Evolutionary conservation across 2,888 invertebrate genomes (phyloP).

Genomic region (Conus canariensis): DNA sequence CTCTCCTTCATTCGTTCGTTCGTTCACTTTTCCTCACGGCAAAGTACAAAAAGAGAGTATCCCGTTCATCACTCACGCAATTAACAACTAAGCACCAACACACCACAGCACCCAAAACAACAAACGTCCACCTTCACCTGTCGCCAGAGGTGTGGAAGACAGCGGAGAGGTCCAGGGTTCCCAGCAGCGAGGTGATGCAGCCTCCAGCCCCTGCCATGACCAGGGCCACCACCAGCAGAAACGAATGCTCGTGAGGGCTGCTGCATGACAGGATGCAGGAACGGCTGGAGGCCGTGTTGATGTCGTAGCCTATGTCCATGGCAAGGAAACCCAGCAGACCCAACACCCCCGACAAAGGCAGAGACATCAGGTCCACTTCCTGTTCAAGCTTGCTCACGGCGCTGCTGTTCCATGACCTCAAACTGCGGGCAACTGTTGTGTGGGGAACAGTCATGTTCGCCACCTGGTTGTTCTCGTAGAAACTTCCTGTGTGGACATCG

Average conservation of each 20-base stretch:
- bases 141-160: no score
- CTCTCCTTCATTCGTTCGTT: no score
- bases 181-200: not conserved
- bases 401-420: not conserved
- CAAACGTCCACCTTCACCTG: no score
- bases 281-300: not conserved
- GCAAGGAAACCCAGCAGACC: not conserved
- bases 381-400: not conserved
- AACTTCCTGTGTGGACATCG: no score
- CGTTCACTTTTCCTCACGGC: no score
- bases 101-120: no score
- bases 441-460: not conserved
- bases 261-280: slow-evolving; percentile 22
- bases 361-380: not conserved
- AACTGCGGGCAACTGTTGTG: no score
- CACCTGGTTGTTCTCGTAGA: no score
- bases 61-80: no score
- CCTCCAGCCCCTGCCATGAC: slow-evolving; percentile 5
- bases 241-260: not conserved
- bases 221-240: not conserved
- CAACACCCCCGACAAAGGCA: not conserved
- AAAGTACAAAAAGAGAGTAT: no score
- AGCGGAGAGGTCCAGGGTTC: slow-evolving; percentile 6
- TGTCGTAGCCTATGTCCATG: slow-evolving; percentile 28
- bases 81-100: no score